Base-by-base conservation (phyloP, 2,888 invertebrate species). In the Chaetogeoica ovagalla region DNA sequence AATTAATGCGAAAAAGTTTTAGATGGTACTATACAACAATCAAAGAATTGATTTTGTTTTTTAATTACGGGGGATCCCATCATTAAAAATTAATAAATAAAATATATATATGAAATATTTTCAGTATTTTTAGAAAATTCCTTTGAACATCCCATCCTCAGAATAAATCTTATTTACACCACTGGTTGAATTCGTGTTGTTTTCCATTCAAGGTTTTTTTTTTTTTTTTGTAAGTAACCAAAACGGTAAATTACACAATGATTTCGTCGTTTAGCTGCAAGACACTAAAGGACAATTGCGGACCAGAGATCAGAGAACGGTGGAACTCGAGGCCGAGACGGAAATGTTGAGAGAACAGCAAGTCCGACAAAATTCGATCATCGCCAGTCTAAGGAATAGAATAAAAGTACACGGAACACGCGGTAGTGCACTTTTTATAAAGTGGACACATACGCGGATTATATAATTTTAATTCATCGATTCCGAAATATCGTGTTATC, bases 261-360 rank as follows among this genome's bases (percentile, higher is more conserved):
- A 62, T 72, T 7, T 21, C 23, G 82, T 83, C 81, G 73, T 83
- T 52, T 86, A 93, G 92, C 88, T 92, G 55, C 90, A 90, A 84
- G 93, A 93, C 84, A 88, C 90, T 85, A 93, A 92, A 87, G 90
- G 89, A 83, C 90, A 90, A 85, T 88, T 94, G 85, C 89, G 93
- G 84, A 89, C 91, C 48, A 89, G 92, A 79, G 93, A 93, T 83
- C 91, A 92, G 85, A 88, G 91, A 84, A 89, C 92, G 83, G 87
- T 91, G 84, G 94, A 94, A 84, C 89, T 94, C 82, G 93, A 93
- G 85, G 90, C 92, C 48, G 94, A 95, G 86, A 91, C 92, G 23
- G 92, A 95, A 84, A 92, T 93, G 85, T 87, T 93, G 23, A 89
- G 92, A 11, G 93, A 95, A 83, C 95, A 94, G 86, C 90, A 93